Base-by-base conservation (phyloP, 2,888 invertebrate genomes). In the Oscheius myriophilus region DNA sequence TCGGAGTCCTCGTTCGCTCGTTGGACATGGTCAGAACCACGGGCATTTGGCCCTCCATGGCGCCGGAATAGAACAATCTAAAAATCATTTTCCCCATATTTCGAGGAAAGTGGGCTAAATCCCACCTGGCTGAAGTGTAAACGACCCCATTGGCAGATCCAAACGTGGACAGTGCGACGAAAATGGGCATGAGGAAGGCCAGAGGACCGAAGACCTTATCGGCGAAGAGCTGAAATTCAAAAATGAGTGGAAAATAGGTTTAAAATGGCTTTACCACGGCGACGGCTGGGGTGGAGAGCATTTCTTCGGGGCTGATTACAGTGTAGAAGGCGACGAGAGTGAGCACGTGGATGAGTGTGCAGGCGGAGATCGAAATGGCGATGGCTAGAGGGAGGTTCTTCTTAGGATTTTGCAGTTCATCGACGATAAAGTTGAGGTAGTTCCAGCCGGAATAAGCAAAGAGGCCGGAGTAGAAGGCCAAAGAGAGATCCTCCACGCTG, bases 361-460 rank as follows among this genome's bases (percentile, higher is more conserved):
- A 96, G 68, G 97, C 89, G 0, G 93, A 90, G 88, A 94, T 95
- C 0, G 97, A 97, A 83, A 97, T 95, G 74, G 92, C 94, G 86
- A 98, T 97, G 41, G 97, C 97, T 73, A 91, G 90, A 1, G 95
- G 95, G 70, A 95, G 90, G 89, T 98, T 96, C 87, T 90, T 92
- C 69, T 96, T 93, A 0, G 98, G 97, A 88, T 98, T 95, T 87
- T 97, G 94, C 77, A 98, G 89, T 88, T 98, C 98, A 88, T 98
- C 98, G 82, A 97, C 96, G 74, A 98, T 96, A 88, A 96, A 98
- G 89, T 98, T 98, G 83, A 98, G 89, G 89, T 97, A 98, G 89
- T 98, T 98, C 95, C 95, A 85, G 51, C 85, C 79, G 18, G 76
- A 96, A 89, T 97, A 98, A 21, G 98, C 97, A 89, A 98, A 98